A percentile compares a stretch with the other conserved stretches of the same genome.
Conservation (phyloP, 2,888 invertebrate species). For the Masnerella sp. region DNA sequence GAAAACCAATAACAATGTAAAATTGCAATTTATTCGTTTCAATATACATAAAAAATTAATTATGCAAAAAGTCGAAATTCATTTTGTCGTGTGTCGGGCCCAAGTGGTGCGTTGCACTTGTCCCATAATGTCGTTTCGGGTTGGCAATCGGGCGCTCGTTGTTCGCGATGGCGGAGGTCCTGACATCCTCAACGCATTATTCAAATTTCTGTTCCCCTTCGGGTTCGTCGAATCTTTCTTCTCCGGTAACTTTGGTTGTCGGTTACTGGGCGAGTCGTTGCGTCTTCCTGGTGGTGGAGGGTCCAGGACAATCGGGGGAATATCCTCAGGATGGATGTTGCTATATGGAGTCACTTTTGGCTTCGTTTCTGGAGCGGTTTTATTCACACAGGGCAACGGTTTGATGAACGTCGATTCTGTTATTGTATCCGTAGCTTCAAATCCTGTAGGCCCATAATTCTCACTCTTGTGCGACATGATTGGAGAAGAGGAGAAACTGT, state of each 20-base stretch:
- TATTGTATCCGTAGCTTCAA: constrained; percentile 66
- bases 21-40: no score
- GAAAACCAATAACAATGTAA: no score
- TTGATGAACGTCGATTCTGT: constrained; percentile 72
- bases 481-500: constrained; percentile 74
- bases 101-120: constrained; percentile 89
- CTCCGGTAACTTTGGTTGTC: background rate
- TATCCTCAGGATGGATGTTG: constrained; percentile 64
- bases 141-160: constrained; percentile 91
- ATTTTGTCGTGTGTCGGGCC: constrained; percentile 93
- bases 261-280: background rate
- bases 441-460: constrained; percentile 68
- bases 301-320: constrained; percentile 70
- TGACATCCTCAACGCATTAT: constrained; percentile 68
- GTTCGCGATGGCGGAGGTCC: constrained; percentile 79
- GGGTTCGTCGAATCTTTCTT: constrained; percentile 20
- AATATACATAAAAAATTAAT: background rate
- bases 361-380: constrained; percentile 8
- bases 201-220: constrained; percentile 57
- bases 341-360: constrained; percentile 10
- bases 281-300: constrained; percentile 64
- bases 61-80: constrained; percentile 65
- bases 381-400: constrained; percentile 71
- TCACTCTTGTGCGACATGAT: constrained; percentile 75
- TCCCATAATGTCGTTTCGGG: constrained; percentile 90